Evolutionary conservation across 2,888 invertebrate genomes (phyloP).

Genomic region (Volucella inanis): DNA sequence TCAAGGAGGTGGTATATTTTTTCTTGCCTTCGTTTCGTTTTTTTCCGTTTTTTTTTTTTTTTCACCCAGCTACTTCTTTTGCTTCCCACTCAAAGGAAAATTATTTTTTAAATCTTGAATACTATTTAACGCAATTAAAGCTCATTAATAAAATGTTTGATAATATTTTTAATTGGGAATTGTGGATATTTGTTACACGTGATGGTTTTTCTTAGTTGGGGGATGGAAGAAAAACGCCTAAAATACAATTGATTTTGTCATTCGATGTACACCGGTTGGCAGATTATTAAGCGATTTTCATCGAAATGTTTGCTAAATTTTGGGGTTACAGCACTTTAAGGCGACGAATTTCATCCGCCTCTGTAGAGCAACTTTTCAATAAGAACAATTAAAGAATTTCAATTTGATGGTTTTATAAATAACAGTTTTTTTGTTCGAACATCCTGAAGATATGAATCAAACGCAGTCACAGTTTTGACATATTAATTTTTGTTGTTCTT

Average conservation of each 20-base stretch:
- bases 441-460: slow-evolving; percentile 71
- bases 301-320: slow-evolving; percentile 20
- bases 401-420: slow-evolving; percentile 71
- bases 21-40: slow-evolving; percentile 35
- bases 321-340: slow-evolving; percentile 41
- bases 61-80: slow-evolving; percentile 6
- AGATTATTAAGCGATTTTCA: slow-evolving; percentile 67
- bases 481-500: slow-evolving; percentile 73
- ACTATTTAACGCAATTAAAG: background rate
- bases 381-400: slow-evolving; percentile 56
- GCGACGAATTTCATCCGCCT: slow-evolving; percentile 34
- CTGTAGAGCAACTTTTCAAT: slow-evolving; percentile 17
- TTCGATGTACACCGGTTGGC: slow-evolving; percentile 71
- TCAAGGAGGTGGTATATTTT: slow-evolving; percentile 40
- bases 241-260: slow-evolving; percentile 75
- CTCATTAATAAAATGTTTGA: slow-evolving; percentile 25
- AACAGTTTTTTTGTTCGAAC: slow-evolving; percentile 66
- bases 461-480: slow-evolving; percentile 76
- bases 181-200: slow-evolving; percentile 22
- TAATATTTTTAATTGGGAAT: background rate
- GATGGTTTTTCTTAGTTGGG: slow-evolving; percentile 29
- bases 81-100: slow-evolving; percentile 19
- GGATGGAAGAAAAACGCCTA: slow-evolving; percentile 72
- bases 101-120: slow-evolving; percentile 22
- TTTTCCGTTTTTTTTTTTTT: slow-evolving; percentile 51